phyloP scores from a whole-genome alignment of 2,113 vertebrate species.

The Megalops atlanticus region DNA sequence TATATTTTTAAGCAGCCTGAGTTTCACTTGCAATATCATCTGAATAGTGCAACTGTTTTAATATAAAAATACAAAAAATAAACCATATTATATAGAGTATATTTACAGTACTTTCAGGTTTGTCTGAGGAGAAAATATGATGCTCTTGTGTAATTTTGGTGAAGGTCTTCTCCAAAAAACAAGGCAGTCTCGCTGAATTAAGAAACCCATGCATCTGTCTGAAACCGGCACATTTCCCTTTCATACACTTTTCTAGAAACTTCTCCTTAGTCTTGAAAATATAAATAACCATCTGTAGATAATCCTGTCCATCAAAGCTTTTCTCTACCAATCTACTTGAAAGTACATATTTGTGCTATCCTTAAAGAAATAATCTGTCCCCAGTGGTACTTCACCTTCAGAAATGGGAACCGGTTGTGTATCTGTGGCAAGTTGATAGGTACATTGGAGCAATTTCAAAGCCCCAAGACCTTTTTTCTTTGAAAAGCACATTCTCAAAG shows the following conservation, averaged over 20 bases:
- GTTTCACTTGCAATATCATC: too few species aligned
- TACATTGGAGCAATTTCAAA: neutral
- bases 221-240: neutral
- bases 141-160: too few species aligned
- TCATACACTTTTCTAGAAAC: neutral
- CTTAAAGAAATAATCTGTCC: neutral
- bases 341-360: neutral
- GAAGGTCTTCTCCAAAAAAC: neutral
- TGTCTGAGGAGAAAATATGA: too few species aligned
- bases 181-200: neutral
- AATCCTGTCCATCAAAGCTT: neutral
- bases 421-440: neutral
- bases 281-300: neutral
- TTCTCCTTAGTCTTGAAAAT: neutral
- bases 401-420: neutral
- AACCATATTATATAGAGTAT: too few species aligned
- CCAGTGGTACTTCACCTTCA: neutral
- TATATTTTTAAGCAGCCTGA: too few species aligned
- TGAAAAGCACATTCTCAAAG: neutral
- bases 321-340: neutral
- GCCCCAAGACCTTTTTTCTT: neutral
- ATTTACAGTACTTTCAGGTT: too few species aligned
- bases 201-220: neutral
- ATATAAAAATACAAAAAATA: too few species aligned
- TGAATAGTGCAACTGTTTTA: too few species aligned